These are phyloP conservation scores for Theonella swinhoei DNA, from an alignment of 37 sponge, comb jelly and placozoan genomes.

Conservation along the genomic window DNA sequence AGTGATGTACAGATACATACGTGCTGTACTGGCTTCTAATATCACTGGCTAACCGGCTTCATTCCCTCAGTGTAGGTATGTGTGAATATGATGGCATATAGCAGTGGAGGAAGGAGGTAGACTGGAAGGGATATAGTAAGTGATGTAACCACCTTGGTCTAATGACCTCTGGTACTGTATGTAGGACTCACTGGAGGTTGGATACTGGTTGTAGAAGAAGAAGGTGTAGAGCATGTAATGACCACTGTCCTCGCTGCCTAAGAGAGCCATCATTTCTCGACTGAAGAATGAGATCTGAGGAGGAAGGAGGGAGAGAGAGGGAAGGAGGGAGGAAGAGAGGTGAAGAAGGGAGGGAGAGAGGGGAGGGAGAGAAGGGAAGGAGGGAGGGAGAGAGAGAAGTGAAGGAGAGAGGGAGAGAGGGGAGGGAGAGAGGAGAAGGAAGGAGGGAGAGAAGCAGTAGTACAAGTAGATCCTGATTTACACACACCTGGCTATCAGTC, in stretches of 20 bases:
- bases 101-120: slow-evolving; percentile 58
- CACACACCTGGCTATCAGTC: slow-evolving; percentile 19
- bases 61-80: slow-evolving; percentile 42
- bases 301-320: not conserved
- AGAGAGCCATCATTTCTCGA: slow-evolving; percentile 15
- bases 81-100: slow-evolving; percentile 59
- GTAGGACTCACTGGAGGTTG: slow-evolving; percentile 28
- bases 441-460: not conserved
- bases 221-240: slow-evolving; percentile 73
- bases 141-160: not conserved
- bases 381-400: not conserved
- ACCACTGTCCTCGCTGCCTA: slow-evolving; percentile 58
- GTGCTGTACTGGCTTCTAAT: no score
- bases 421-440: not conserved
- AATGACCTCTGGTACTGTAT: not conserved
- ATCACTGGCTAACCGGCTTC: slow-evolving; percentile 26
- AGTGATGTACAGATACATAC: no score
- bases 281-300: slow-evolving; percentile 59
- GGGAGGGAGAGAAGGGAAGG: slow-evolving; percentile 7
- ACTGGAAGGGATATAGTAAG: slow-evolving; percentile 25
- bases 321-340: not conserved
- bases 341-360: slow-evolving; percentile 2
- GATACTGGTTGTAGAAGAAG: slow-evolving; percentile 47
- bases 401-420: not conserved
- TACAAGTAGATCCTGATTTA: not conserved